Percentiles rank a stretch among this genome's conserved stretches.
These are phyloP conservation scores for Merops nubicus DNA, from an alignment of 2,113 vertebrate genomes.

Conservation along the genomic window DNA sequence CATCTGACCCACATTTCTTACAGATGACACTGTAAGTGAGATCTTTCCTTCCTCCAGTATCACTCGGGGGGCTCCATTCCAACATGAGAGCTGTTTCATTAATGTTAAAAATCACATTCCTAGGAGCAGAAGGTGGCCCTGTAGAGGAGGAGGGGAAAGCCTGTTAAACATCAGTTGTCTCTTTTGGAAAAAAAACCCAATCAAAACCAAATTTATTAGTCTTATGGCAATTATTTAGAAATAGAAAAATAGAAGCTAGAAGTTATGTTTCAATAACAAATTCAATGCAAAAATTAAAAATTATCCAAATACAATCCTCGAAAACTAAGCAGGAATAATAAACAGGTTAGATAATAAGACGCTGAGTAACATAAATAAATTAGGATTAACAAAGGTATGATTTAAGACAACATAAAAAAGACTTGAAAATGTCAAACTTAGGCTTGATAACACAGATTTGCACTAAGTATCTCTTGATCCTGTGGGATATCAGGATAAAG, in stretches of 20 bases:
- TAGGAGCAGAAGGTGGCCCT: constrained; percentile 86
- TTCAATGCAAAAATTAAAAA: not conserved
- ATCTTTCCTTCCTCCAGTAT: constrained; percentile 90
- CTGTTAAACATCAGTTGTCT: not conserved
- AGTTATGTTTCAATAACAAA: not conserved
- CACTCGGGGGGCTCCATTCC: constrained; percentile 93
- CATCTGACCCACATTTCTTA: constrained; percentile 85
- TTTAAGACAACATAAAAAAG: not conserved
- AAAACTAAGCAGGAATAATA: not conserved
- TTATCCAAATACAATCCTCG: not conserved
- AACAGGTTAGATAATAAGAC: not conserved
- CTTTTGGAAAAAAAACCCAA: not conserved
- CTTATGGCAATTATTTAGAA: not conserved
- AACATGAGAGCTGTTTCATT: constrained; percentile 92
- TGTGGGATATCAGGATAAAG: not conserved
- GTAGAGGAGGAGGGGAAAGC: not conserved
- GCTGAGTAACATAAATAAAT: not conserved
- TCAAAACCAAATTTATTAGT: too few relatives aligned
- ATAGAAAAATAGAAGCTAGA: not conserved
- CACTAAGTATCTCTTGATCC: not conserved
- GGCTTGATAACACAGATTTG: not conserved
- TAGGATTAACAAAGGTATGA: not conserved
- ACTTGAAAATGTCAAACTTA: not conserved
- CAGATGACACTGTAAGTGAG: constrained; percentile 92
- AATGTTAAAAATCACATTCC: constrained; percentile 89